A percentile compares a stretch with the other conserved stretches of the same genome.
Conservation (phyloP, 1,140 invertebrate genomes). For the Ctenoplectra terminalis region DNA sequence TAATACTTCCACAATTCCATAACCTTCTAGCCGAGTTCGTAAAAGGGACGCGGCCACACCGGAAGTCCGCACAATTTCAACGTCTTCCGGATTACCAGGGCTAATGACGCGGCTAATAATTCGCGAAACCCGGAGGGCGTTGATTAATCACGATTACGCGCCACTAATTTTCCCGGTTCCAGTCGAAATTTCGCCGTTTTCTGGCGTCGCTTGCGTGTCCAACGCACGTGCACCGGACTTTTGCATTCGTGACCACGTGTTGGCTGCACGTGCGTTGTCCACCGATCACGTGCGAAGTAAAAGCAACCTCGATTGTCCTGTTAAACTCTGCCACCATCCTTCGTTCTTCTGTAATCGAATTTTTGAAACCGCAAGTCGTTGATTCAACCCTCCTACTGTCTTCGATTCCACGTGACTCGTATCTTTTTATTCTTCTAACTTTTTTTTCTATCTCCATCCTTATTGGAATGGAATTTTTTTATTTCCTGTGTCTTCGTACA, state of each 20-base stretch:
- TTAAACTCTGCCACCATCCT: conserved; percentile 17
- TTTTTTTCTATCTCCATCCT: too few species aligned
- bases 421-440: too few species aligned
- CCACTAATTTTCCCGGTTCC: conserved; percentile 14
- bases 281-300: conserved; percentile 47
- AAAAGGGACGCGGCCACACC: too few species aligned
- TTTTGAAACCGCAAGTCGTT: too few species aligned
- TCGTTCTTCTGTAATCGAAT: not conserved
- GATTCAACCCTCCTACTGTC: too few species aligned
- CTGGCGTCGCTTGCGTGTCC: conserved; percentile 2
- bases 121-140: not conserved
- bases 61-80: not conserved
- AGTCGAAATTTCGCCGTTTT: not conserved
- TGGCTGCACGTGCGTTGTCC: conserved; percentile 34
- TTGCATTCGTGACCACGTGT: conserved; percentile 47
- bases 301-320: conserved; percentile 53
- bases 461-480: too few species aligned
- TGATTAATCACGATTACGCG: conserved; percentile 42
- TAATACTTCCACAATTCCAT: too few species aligned
- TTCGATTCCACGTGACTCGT: too few species aligned
- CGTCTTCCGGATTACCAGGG: not conserved
- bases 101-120: conserved; percentile 20
- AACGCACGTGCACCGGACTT: conserved; percentile 25
- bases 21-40: too few species aligned
- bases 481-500: too few species aligned